A percentile compares a stretch with the other conserved stretches of the same genome.
These are phyloP conservation scores for Polyommatus icarus DNA, from an alignment of 2,888 invertebrate species.

Conservation along the genomic window DNA sequence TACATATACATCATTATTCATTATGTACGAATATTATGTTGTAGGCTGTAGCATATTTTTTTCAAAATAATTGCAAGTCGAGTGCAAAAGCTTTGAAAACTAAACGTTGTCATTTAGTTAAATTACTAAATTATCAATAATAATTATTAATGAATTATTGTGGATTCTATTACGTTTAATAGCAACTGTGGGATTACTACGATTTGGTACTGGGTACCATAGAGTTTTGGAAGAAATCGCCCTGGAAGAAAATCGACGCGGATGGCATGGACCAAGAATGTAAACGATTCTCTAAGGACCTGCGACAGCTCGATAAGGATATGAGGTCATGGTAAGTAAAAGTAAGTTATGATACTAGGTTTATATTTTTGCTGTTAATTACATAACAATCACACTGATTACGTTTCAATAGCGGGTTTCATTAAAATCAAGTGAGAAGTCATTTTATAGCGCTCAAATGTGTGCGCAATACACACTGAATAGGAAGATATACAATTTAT, in stretches of 20 bases:
- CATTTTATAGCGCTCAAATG: too few relatives aligned
- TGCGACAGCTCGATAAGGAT: constrained; percentile 89
- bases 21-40: too few relatives aligned
- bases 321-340: constrained; percentile 83
- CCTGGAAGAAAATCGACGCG: constrained; percentile 96
- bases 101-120: too few relatives aligned
- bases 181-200: constrained; percentile 95
- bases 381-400: neutral
- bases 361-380: neutral
- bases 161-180: constrained; percentile 36
- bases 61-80: too few relatives aligned
- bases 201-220: constrained; percentile 89
- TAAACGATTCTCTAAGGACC: constrained; percentile 93
- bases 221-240: constrained; percentile 95
- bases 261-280: constrained; percentile 97
- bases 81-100: too few relatives aligned
- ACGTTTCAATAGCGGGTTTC: neutral
- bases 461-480: too few relatives aligned
- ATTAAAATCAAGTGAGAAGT: neutral
- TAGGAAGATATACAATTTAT: neutral
- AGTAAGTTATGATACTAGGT: neutral
- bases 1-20: too few relatives aligned
- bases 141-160: too few relatives aligned
- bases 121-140: too few relatives aligned
- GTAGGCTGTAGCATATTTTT: too few relatives aligned